These are phyloP conservation scores for Melinaea marsaeus DNA, from an alignment of 2,888 invertebrate species.

Conservation along the genomic window DNA sequence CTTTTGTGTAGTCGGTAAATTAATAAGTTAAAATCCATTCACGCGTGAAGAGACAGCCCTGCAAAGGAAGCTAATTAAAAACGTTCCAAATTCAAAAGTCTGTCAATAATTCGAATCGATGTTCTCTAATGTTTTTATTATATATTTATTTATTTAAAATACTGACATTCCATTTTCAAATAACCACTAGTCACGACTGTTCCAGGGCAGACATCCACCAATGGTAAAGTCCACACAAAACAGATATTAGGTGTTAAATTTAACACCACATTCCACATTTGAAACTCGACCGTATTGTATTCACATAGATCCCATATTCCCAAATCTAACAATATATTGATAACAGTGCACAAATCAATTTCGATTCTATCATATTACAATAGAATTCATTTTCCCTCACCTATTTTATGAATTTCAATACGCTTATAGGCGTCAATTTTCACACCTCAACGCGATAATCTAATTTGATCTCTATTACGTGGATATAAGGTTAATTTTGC, in stretches of 20 bases:
- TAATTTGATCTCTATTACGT: conserved; percentile 33
- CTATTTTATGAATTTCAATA: conserved; percentile 35
- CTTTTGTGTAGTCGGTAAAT: conserved; percentile 34
- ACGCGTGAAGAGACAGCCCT: conserved; percentile 59
- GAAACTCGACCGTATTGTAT: conserved; percentile 30
- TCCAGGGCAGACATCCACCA: conserved; percentile 45
- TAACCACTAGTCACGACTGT: conserved; percentile 19
- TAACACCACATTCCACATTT: conserved; percentile 51
- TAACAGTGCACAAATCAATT: conserved; percentile 15
- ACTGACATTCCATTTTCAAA: conserved; percentile 8
- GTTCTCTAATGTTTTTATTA: neutral
- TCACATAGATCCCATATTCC: conserved; percentile 25
- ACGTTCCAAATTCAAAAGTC: conserved; percentile 32
- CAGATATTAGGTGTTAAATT: conserved; percentile 66
- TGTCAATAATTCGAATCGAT: conserved; percentile 30
- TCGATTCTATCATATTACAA: conserved; percentile 28
- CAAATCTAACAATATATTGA: conserved; percentile 27
- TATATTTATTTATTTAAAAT: neutral
- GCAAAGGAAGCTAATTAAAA: conserved; percentile 45
- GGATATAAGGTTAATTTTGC: conserved; percentile 21
- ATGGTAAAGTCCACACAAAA: conserved; percentile 53
- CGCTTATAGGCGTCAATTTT: conserved; percentile 71
- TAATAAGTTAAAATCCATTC: conserved; percentile 55
- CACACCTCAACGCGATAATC: conserved; percentile 54
- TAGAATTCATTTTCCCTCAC: conserved; percentile 38